Percentiles rank a stretch among this genome's conserved stretches.
Evolutionary conservation across 2,888 invertebrate genomes (phyloP).

Genomic region (Andrena fulva): DNA sequence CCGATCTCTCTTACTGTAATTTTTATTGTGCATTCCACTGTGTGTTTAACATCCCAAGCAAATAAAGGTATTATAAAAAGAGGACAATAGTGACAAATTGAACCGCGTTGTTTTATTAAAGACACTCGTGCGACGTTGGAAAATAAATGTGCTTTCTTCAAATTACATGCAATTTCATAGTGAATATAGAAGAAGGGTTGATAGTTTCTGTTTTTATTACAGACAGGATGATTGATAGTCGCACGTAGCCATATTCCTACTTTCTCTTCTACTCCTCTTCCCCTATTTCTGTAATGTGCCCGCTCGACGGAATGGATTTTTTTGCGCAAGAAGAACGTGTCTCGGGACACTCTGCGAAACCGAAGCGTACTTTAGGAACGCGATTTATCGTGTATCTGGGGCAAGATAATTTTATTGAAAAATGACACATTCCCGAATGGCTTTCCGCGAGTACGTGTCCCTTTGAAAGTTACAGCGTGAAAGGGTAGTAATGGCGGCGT

Average conservation of each 20-base stretch:
- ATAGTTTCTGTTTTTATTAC: background rate
- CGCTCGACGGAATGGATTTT: background rate
- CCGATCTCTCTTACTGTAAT: no score
- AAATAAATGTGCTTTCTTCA: background rate
- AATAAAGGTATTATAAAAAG: no score
- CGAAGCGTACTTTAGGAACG: background rate
- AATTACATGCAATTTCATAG: no score
- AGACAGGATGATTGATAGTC: background rate
- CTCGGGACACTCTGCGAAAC: background rate
- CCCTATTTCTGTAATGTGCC: no score
- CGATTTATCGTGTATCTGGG: conserved; percentile 12
- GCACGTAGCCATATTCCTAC: background rate
- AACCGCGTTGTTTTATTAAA: no score
- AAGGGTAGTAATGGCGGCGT: conserved; percentile 27
- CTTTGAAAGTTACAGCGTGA: background rate
- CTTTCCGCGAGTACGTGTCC: conserved; percentile 9
- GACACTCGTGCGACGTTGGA: background rate
- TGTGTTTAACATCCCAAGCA: no score
- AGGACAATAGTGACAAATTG: no score
- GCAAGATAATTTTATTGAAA: conserved; percentile 30
- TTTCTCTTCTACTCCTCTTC: background rate
- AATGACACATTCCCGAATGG: conserved; percentile 15
- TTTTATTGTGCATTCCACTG: no score
- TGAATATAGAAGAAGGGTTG: no score
- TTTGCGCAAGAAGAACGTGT: no score